Evolutionary conservation across 1,140 invertebrate genomes (phyloP), one percentile per base, ranked within the genome.

Genomic region (Hycleus phaleratus): DNA sequence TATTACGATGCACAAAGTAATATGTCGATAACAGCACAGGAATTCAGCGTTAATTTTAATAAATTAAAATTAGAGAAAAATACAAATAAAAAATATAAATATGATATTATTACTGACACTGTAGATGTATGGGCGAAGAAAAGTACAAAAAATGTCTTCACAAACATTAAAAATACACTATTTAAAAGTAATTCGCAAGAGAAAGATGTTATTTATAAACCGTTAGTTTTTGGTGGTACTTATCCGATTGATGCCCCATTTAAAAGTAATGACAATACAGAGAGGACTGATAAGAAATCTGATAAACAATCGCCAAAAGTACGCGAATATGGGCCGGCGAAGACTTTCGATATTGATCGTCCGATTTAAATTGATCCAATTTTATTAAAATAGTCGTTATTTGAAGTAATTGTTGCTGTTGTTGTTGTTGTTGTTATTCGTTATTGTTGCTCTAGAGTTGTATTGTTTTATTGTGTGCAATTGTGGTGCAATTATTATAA

Each of bases 191-290:
- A 55, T 11, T 52, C 52, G 18, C 46, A 26, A 2, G 56, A 65
- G 54, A 62, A 63, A 26, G 63, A 72, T 40, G 52, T 70, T 18
- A 65, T 71, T 8, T 82, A 79, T 61, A 82, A 83, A 67, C 83
- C 85, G 24, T 72, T 88, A 0, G 79, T 91, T 40, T 91, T 90
- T 68, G 87, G 87, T 49, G 88, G 88, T 38, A 91, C 88, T 4
- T 91, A 82, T 76, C 87, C 87, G 2, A 90, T 91, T 46, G 88
- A 90, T 69, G 76, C 79, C 61, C 86, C 87, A 3, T 43, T 78
- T 72, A 26, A 72, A 25, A 8, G 3, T 11, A 43, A 43, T 26
- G 6, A 9, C n/a, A n/a, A 40, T 10, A 38, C 43, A 11, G 55
- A 63, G 3, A 54, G 26, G n/a, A 44, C 44, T 45, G 47, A 55